Conservation (phyloP, 2,888 invertebrate species). For the Epinotia ramella region DNA sequence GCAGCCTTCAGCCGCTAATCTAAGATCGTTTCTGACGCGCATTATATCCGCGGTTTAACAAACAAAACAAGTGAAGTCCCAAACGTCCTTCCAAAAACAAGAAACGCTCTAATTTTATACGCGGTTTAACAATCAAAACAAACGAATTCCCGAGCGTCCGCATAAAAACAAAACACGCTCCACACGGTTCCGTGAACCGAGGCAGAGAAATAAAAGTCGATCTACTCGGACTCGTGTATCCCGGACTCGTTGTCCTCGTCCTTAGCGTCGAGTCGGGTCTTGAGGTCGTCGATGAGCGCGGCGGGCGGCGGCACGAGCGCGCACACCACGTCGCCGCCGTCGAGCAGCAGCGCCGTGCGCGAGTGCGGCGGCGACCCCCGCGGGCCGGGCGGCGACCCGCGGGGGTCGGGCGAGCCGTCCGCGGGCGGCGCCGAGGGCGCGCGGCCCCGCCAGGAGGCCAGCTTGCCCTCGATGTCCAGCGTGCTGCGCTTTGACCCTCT, state of each 20-base stretch:
- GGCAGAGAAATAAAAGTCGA: not conserved
- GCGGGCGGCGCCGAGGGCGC: conserved; percentile 47
- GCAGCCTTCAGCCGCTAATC: not conserved
- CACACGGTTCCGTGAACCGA: not conserved
- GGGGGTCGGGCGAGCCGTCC: conserved; percentile 34
- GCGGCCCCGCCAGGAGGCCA: conserved; percentile 77
- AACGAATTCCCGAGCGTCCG: too few species aligned
- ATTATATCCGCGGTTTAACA: too few species aligned
- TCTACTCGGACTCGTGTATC: conserved; percentile 78
- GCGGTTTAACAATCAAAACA: too few species aligned
- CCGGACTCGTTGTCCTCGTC: conserved; percentile 81
- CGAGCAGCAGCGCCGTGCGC: conserved; percentile 64
- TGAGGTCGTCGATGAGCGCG: conserved; percentile 76
- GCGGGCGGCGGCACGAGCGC: conserved; percentile 68
- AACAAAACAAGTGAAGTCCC: too few species aligned
- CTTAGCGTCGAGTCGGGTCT: conserved; percentile 75
- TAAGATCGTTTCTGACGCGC: not conserved
- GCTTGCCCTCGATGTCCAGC: conserved; percentile 83
- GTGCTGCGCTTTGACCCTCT: conserved; percentile 82
- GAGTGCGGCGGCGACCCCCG: conserved; percentile 49
- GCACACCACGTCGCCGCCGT: conserved; percentile 72
- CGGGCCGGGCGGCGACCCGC: not conserved
- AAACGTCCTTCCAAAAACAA: too few species aligned
- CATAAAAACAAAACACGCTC: not conserved
- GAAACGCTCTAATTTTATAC: not conserved